Evolutionary conservation across 2,113 vertebrate genomes (phyloP).

Genomic region (Urocolius indicus): DNA sequence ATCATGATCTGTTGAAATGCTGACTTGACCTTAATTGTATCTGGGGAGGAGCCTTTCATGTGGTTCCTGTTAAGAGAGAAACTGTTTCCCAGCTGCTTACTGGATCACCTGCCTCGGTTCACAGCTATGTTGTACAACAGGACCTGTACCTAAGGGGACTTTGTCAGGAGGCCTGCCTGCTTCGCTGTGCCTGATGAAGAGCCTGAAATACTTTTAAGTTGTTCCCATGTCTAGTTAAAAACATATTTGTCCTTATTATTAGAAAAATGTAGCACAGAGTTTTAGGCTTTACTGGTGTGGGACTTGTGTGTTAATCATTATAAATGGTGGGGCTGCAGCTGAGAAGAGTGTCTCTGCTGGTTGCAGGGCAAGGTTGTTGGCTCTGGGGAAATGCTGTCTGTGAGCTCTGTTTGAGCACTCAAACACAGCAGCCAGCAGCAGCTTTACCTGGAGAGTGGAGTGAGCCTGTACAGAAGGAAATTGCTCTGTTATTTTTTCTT

Average conservation of each 20-base stretch:
- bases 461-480: background rate
- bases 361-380: background rate
- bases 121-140: background rate
- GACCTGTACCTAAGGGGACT: background rate
- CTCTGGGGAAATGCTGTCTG: background rate
- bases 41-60: conserved; percentile 57
- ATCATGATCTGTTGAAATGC: background rate
- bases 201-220: background rate
- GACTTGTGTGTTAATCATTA: background rate
- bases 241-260: background rate
- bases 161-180: background rate
- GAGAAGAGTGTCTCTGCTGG: background rate
- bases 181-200: background rate
- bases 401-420: background rate
- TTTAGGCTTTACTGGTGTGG: background rate
- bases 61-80: conserved; percentile 39
- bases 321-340: background rate
- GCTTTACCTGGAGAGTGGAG: background rate
- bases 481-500: background rate
- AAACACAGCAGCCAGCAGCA: background rate
- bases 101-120: background rate
- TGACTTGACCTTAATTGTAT: conserved; percentile 23
- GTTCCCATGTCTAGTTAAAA: background rate
- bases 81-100: background rate
- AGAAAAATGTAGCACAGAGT: background rate